phyloP scores from a whole-genome alignment of 2,113 vertebrate genomes.

The Cnemophilus loriae region DNA sequence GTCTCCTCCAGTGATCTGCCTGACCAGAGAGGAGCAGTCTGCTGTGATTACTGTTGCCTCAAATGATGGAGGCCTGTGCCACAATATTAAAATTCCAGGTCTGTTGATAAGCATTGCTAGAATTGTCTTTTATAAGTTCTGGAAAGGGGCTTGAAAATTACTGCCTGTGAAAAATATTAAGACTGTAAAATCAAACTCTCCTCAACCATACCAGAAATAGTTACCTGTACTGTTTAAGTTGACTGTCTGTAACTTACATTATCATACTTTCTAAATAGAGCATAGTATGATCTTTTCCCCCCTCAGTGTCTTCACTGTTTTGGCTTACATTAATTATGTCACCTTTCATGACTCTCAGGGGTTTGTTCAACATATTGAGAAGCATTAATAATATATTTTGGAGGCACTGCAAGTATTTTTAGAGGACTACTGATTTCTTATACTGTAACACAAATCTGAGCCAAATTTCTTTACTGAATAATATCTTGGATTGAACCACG shows the following conservation, averaged over 20 bases:
- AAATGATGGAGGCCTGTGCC: not conserved
- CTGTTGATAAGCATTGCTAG: not conserved
- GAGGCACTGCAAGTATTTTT: not conserved
- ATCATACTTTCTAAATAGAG: not conserved
- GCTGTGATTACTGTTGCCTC: not conserved
- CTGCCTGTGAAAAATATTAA: not conserved
- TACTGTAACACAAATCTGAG: not conserved
- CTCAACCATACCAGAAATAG: not conserved
- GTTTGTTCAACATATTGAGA: not conserved
- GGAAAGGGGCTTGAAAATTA: not conserved
- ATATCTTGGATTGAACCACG: not conserved
- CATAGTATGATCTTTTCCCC: rapidly evolving
- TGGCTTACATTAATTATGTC: not conserved
- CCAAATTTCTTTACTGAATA: not conserved
- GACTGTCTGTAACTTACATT: not conserved
- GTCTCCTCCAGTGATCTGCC: not conserved
- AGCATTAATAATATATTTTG: not conserved
- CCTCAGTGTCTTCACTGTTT: not conserved
- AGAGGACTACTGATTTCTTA: not conserved
- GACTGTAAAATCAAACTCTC: not conserved
- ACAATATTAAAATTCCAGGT: not conserved
- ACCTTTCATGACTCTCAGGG: not conserved
- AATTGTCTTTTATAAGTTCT: not conserved
- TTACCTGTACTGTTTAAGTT: not conserved
- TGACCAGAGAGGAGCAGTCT: not conserved